These are phyloP conservation scores for Chondrilla cf. caribensis DNA, from an alignment of 37 sponge, comb jelly and placozoan genomes.

Conservation along the genomic window DNA sequence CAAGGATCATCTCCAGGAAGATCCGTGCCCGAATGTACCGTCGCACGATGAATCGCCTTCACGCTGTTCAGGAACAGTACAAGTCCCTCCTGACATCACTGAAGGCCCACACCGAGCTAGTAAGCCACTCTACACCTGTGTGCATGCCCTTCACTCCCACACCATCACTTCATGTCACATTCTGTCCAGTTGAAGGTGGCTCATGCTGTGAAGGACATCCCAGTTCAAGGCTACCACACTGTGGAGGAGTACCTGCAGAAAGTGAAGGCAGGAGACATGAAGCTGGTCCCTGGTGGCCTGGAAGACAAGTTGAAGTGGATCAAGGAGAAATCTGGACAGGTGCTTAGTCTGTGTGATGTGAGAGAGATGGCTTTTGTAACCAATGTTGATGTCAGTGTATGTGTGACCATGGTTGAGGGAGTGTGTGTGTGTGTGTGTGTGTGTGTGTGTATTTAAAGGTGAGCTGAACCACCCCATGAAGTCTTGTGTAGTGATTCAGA, in stretches of 20 bases:
- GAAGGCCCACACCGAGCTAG: conserved; percentile 46
- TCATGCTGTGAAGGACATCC: conserved; percentile 28
- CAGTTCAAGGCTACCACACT: conserved; percentile 38
- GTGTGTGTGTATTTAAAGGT: not conserved
- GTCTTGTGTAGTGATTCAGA: too few relatives aligned
- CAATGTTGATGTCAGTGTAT: not conserved
- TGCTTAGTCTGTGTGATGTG: not conserved
- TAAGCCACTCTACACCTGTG: conserved; percentile 27
- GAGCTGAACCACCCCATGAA: conserved; percentile 20
- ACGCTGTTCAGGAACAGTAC: conserved; percentile 37
- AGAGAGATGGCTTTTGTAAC: not conserved
- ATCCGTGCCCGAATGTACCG: conserved; percentile 50
- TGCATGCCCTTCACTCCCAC: not conserved
- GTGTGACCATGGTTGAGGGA: not conserved
- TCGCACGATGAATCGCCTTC: conserved; percentile 43
- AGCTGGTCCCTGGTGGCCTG: not conserved
- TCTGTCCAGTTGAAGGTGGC: conserved; percentile 49
- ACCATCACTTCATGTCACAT: not conserved
- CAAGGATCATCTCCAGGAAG: conserved; percentile 39
- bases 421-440: conserved; percentile 12
- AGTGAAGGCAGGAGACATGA: not conserved
- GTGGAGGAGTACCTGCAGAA: conserved; percentile 26
- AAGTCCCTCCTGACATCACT: conserved; percentile 38
- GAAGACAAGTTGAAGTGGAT: conserved; percentile 27
- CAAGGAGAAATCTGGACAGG: conserved; percentile 30